Evolutionary conservation across 2,888 invertebrate genomes (phyloP).

Genomic region (Lottia scabra): DNA sequence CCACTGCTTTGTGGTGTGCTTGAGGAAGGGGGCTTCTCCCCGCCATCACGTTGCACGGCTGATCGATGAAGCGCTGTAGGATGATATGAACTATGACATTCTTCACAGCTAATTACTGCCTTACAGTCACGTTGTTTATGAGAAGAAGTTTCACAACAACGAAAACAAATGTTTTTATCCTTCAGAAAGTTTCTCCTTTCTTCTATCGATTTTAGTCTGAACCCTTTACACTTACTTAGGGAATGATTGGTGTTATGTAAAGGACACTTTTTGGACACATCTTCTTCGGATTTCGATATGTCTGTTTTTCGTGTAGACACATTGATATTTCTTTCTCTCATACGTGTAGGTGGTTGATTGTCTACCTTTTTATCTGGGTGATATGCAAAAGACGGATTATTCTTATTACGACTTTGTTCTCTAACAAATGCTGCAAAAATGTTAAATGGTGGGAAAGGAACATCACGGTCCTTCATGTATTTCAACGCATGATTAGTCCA

Average conservation of each 20-base stretch:
- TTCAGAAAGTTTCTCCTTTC: not conserved
- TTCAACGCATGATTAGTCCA: conserved; percentile 28
- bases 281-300: not conserved
- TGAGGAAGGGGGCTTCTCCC: not conserved
- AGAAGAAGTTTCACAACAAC: conserved; percentile 21
- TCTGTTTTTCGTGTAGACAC: not conserved
- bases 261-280: not conserved
- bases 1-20: not conserved
- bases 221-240: conserved; percentile 20
- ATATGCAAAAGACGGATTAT: conserved; percentile 30
- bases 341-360: not conserved
- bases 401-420: conserved; percentile 23
- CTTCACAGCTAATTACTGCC: conserved; percentile 19
- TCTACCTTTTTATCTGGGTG: not conserved
- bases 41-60: not conserved
- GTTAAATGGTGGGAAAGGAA: conserved; percentile 34
- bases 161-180: conserved; percentile 23
- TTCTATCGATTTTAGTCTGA: conserved; percentile 14
- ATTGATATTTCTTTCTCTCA: not conserved
- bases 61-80: conserved; percentile 20
- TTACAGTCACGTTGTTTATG: conserved; percentile 23
- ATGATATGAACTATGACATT: conserved; percentile 25
- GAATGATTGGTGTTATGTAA: conserved; percentile 11
- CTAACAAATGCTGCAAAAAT: conserved; percentile 30
- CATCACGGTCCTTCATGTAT: conserved; percentile 26